Percentiles rank a stretch among this genome's conserved stretches.
phyloP scores from a whole-genome alignment of 2,888 invertebrate genomes.

The Phortica magna region DNA sequence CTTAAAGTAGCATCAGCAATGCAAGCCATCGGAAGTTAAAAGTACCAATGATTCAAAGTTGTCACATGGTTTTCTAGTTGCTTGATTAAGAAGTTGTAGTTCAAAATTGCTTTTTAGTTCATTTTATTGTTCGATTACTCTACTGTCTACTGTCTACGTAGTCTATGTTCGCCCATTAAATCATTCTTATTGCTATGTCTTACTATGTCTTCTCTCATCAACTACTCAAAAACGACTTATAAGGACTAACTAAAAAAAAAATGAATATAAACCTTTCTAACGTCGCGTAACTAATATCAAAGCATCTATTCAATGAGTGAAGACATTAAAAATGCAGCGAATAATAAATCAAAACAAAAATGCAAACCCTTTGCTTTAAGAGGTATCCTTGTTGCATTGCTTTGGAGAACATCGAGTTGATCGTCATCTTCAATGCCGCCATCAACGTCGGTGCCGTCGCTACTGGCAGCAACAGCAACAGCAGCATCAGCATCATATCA shows the following conservation, averaged over 20 bases:
- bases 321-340: conserved; percentile 14
- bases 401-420: not conserved
- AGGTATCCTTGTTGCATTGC: not conserved
- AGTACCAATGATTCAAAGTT: no score
- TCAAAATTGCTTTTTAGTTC: no score
- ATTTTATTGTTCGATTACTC: no score
- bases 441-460: not conserved
- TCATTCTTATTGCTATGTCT: no score
- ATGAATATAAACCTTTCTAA: not conserved
- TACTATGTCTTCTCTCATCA: no score
- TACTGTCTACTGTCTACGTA: no score
- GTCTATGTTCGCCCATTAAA: no score
- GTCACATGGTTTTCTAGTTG: no score
- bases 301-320: conserved; percentile 3
- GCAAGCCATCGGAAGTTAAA: no score
- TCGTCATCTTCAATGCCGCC: not conserved
- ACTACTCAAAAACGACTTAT: not conserved
- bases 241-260: not conserved
- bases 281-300: not conserved
- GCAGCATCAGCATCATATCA: conserved; percentile 9
- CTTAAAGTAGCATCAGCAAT: no score
- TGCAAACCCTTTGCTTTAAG: conserved; percentile 8
- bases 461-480: no score
- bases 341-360: conserved; percentile 31
- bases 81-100: no score